Base-by-base conservation (phyloP, 2,888 invertebrate species). In the Dryobotodes eremita region DNA sequence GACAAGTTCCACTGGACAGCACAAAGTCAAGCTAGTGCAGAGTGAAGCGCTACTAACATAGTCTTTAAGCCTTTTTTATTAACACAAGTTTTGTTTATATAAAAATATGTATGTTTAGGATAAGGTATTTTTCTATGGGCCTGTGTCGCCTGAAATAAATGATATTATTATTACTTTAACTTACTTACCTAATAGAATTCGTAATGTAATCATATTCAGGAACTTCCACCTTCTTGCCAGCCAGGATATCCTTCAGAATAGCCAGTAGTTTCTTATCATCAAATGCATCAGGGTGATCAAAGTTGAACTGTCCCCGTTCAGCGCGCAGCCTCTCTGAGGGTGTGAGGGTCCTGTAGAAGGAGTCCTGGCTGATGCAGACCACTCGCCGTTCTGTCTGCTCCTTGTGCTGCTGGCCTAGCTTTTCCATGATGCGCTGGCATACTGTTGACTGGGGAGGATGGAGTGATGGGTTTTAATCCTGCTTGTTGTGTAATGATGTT, bases 251-350 rank as follows among this genome's bases (percentile, higher is more conserved):
- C 88, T 97, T 97, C 66, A 99, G 95, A 0, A 98, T 98, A 70
- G 98, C 97, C 71, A 98, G 97, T 93, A 99, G 98, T 48, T 99
- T 97, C 76, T 98, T 98, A 92, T 99, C 98, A 94, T 99, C 99
- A 94, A 99, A 99, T 0, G 99, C 99, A 95, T 99, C 99, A 0
- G 99, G 99, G 96, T 99, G 99, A 95, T 99, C 99, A 95, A 99
- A 99, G 97, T 99, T 99, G 94, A 98, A 99, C 90, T 98, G 98
- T 50, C 99, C 99, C 74, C 98, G 98, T 80, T 98, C 98, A 5
- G 99, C 99, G 87, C 98, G 98, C 0, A 98, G 95, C 88, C 98
- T 98, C 93, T 99, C 99, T 0, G 98, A 97, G 0, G 98, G 96
- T 0, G 98, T 98, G 71, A 99, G 97, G 81, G 99, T 98, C 75